Conservation (phyloP, 2,797 vertebrate species). For the Takifugu ocellatus region DNA sequence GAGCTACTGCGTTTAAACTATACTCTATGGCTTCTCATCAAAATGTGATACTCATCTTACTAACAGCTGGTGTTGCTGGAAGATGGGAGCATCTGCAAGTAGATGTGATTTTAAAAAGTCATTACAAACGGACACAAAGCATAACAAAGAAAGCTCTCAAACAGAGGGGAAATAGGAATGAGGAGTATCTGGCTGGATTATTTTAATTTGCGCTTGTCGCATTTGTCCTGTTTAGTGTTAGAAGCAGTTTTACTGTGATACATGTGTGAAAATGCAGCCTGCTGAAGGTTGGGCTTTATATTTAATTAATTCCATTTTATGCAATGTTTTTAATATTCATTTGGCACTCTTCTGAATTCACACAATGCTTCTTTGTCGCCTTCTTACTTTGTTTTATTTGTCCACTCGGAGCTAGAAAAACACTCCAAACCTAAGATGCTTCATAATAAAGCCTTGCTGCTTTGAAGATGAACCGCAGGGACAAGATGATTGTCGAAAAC, state of each 20-base stretch:
- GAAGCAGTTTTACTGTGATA: background rate
- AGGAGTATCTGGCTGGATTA: too few species aligned
- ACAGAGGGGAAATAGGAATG: too few species aligned
- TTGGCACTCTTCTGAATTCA: background rate
- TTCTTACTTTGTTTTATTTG: slow-evolving; percentile 12
- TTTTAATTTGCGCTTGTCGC: background rate
- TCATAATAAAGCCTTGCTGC: slow-evolving; percentile 41
- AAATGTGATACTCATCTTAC: too few species aligned
- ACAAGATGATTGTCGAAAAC: slow-evolving; percentile 45
- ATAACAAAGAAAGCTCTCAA: too few species aligned
- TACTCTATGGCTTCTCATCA: too few species aligned
- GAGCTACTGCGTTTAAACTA: too few species aligned
- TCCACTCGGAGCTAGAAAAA: slow-evolving; percentile 8
- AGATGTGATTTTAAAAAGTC: too few species aligned
- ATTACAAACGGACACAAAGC: too few species aligned
- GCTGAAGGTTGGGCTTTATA: background rate
- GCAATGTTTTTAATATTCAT: background rate
- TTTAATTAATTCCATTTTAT: background rate
- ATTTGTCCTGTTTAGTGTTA: slow-evolving; percentile 1
- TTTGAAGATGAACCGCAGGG: slow-evolving; percentile 40
- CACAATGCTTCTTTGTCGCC: background rate
- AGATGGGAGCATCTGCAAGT: too few species aligned
- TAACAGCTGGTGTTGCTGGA: too few species aligned
- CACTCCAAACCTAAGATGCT: slow-evolving; percentile 9
- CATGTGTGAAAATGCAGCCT: background rate